Conservation (phyloP, 2,888 invertebrate species). For the Junonia oenone region DNA sequence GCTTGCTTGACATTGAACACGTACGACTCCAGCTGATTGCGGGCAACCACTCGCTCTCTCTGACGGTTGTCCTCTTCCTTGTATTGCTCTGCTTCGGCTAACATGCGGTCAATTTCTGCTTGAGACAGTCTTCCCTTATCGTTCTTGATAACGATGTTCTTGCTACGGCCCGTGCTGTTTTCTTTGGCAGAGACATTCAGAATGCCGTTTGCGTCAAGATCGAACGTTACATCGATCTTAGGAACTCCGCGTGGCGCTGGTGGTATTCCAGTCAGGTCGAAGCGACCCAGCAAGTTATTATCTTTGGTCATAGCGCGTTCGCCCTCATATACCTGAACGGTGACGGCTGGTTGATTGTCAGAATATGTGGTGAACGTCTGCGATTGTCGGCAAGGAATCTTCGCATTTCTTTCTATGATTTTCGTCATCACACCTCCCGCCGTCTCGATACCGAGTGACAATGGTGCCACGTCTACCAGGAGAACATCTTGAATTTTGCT, state of each 20-base stretch:
- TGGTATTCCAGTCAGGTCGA: conserved; percentile 84
- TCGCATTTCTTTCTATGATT: conserved; percentile 84
- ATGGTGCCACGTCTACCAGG: conserved; percentile 79
- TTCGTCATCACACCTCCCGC: conserved; percentile 89
- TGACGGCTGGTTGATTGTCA: conserved; percentile 89
- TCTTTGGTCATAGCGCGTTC: conserved; percentile 90
- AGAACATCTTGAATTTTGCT: conserved; percentile 84
- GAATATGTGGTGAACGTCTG: conserved; percentile 89
- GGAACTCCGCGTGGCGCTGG: conserved; percentile 85
- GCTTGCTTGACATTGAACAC: conserved; percentile 85
- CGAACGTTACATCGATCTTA: conserved; percentile 85
- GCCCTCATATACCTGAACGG: conserved; percentile 86
- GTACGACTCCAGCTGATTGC: conserved; percentile 86
- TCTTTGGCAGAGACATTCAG: conserved; percentile 91
- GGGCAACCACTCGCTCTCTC: conserved; percentile 82
- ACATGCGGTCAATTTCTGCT: conserved; percentile 89
- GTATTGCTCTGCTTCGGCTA: conserved; percentile 86
- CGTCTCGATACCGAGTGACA: conserved; percentile 88
- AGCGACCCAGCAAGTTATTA: conserved; percentile 83
- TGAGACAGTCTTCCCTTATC: conserved; percentile 89
- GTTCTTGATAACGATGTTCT: conserved; percentile 90
- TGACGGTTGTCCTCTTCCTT: conserved; percentile 86
- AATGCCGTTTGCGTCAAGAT: conserved; percentile 88
- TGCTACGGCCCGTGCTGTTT: conserved; percentile 82
- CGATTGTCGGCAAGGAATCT: conserved; percentile 85